Conservation (phyloP, 2,888 invertebrate genomes). For the Drosophila anomelani region DNA sequence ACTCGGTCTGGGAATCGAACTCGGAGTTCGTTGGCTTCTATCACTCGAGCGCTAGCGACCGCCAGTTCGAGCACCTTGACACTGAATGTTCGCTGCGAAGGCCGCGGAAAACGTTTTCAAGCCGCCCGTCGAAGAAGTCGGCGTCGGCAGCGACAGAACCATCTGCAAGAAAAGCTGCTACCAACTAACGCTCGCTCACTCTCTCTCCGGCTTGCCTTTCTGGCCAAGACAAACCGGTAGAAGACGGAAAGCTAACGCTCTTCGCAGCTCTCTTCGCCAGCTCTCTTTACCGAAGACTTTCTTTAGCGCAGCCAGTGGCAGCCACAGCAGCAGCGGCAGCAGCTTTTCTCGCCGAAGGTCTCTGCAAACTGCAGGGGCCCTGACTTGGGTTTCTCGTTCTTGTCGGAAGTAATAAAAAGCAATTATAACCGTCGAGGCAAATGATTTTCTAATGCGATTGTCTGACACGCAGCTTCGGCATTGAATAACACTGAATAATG, state of each 20-base stretch:
- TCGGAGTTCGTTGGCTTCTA: constrained; percentile 75
- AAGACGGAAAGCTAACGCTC: constrained; percentile 68
- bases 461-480: constrained; percentile 47
- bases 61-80: constrained; percentile 79
- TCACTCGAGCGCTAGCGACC: constrained; percentile 64
- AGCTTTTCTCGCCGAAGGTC: constrained; percentile 57
- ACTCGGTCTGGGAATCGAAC: constrained; percentile 39
- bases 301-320: constrained; percentile 30
- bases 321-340: constrained; percentile 27
- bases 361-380: constrained; percentile 49
- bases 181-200: constrained; percentile 59
- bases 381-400: constrained; percentile 23
- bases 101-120: constrained; percentile 78
- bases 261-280: constrained; percentile 55
- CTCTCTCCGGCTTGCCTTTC: constrained; percentile 15
- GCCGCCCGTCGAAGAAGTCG: constrained; percentile 50
- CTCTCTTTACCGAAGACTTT: constrained; percentile 64
- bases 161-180: constrained; percentile 25
- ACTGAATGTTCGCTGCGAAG: constrained; percentile 75
- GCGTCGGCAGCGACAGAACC: constrained; percentile 32
- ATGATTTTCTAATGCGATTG: constrained; percentile 64
- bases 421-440: constrained; percentile 55
- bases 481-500: constrained; percentile 34
- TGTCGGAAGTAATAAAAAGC: constrained; percentile 75
- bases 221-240: constrained; percentile 69